phyloP scores from a whole-genome alignment of 1,140 invertebrate species.

The Cotesia vestalis region DNA sequence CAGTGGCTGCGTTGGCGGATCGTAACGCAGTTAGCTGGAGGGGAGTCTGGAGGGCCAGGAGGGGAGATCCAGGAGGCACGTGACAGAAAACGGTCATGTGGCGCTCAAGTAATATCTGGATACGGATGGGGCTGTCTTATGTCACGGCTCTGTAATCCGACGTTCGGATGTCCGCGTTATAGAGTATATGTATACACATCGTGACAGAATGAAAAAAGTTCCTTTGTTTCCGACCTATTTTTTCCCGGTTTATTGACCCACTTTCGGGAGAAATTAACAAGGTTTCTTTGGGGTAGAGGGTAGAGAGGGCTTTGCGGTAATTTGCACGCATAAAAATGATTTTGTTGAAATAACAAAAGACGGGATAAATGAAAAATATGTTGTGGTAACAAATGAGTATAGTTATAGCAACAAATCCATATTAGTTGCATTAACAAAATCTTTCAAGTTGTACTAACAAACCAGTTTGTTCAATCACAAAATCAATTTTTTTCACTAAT shows the following conservation, averaged over 20 bases:
- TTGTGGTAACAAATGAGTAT: no score
- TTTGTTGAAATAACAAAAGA: no score
- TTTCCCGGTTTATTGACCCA: conserved; percentile 12
- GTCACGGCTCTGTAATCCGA: conserved; percentile 44
- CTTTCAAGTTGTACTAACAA: no score
- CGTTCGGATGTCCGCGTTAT: neutral
- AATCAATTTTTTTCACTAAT: no score
- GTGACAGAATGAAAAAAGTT: neutral
- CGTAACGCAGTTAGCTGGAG: conserved; percentile 11
- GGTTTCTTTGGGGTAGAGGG: no score
- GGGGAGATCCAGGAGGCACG: conserved; percentile 45
- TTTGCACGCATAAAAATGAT: no score
- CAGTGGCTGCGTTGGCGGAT: neutral
- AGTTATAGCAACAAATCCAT: no score
- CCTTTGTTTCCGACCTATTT: conserved; percentile 10
- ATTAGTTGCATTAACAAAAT: no score
- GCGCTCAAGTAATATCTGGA: conserved; percentile 51
- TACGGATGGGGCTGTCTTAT: conserved; percentile 58
- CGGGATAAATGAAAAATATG: no score
- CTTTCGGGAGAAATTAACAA: neutral
- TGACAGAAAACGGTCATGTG: conserved; percentile 58
- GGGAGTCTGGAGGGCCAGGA: conserved; percentile 42
- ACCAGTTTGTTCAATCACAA: no score
- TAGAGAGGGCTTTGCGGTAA: no score
- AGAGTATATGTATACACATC: neutral